Evolutionary conservation across 2,113 vertebrate species (phyloP).

Genomic region (Charina bottae): DNA sequence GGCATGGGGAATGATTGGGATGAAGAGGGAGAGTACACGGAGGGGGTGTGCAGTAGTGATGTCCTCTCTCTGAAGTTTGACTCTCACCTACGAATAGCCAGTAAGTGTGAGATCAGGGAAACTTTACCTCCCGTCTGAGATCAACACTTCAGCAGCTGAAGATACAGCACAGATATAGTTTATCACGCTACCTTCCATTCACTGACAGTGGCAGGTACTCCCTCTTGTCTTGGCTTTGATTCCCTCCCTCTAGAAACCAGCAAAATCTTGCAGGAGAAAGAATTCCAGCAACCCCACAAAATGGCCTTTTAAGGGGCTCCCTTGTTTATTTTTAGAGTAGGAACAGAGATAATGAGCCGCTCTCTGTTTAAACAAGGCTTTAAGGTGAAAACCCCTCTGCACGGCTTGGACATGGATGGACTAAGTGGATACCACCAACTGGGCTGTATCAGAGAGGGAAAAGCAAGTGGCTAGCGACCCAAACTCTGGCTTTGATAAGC

Average conservation of each 20-base stretch:
- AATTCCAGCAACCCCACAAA: neutral
- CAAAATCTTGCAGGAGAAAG: neutral
- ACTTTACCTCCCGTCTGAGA: conserved; percentile 59
- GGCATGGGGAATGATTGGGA: neutral
- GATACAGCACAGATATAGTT: conserved; percentile 44
- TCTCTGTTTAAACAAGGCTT: neutral
- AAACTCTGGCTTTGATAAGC: neutral
- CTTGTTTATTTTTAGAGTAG: conserved; percentile 47
- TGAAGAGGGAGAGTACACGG: neutral
- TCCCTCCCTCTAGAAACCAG: conserved; percentile 31
- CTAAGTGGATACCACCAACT: neutral
- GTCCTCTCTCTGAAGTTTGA: conserved; percentile 54
- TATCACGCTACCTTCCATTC: conserved; percentile 48
- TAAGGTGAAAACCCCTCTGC: neutral
- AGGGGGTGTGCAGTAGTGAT: conserved; percentile 9
- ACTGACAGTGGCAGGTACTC: conserved; percentile 51
- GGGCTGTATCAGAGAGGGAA: neutral
- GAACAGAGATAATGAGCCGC: conserved; percentile 11
- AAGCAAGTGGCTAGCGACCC: neutral
- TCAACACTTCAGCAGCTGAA: conserved; percentile 51
- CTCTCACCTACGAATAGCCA: conserved; percentile 50
- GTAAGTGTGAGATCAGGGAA: conserved; percentile 59
- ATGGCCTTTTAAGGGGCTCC: conserved; percentile 63
- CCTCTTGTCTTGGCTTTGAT: conserved; percentile 35
- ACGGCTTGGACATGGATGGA: neutral